phyloP scores from a whole-genome alignment of 2,888 invertebrate genomes.

The Drosophila bunnanda region DNA sequence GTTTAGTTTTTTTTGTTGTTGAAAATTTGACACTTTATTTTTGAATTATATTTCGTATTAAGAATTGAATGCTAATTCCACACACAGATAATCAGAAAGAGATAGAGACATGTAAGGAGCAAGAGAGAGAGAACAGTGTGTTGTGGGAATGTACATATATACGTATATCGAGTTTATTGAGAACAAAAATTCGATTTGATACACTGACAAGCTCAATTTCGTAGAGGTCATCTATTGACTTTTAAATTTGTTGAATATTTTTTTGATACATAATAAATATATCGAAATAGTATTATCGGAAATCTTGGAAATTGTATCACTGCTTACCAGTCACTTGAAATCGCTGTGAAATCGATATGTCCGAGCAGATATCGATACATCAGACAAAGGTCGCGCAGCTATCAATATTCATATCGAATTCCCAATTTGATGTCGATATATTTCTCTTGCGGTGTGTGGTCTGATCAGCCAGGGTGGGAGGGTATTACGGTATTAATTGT shows the following conservation, averaged over 20 bases:
- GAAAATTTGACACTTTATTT: constrained; percentile 47
- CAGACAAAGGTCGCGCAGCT: background rate
- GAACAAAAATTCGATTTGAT: background rate
- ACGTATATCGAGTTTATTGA: background rate
- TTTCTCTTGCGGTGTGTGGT: background rate
- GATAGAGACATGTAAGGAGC: constrained; percentile 6
- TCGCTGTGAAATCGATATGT: background rate
- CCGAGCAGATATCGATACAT: background rate
- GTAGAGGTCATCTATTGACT: background rate
- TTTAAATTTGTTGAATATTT: background rate
- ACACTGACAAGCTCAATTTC: background rate
- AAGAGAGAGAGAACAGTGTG: constrained; percentile 11
- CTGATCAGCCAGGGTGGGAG: constrained; percentile 26
- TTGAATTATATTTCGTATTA: constrained; percentile 38
- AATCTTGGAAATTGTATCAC: no score
- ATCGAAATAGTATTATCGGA: background rate
- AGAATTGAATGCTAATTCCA: constrained; percentile 34
- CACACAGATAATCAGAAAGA: constrained; percentile 27
- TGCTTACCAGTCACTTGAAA: background rate
- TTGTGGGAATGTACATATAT: background rate
- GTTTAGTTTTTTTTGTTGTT: constrained; percentile 11
- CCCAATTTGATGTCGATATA: background rate
- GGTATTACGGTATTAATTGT: constrained; percentile 1
- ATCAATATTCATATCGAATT: background rate
- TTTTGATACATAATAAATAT: background rate